A percentile compares a stretch with the other conserved stretches of the same genome.
Conservation (phyloP, 2,888 invertebrate genomes). For the Latheticus oryzae region DNA sequence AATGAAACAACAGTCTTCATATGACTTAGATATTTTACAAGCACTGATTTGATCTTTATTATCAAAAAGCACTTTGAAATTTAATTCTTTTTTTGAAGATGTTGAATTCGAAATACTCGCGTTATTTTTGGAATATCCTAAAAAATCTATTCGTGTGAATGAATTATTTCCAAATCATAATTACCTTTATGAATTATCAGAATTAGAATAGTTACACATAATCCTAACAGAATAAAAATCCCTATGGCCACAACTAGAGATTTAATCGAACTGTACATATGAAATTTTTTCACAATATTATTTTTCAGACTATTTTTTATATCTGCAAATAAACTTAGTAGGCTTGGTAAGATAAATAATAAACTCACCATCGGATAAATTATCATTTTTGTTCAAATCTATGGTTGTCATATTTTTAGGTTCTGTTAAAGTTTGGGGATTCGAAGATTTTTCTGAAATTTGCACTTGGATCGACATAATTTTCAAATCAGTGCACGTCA, state of each 20-base stretch:
- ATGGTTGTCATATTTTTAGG: constrained; percentile 60
- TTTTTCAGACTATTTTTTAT: background rate
- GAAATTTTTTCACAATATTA: constrained; percentile 11
- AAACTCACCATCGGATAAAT: constrained; percentile 35
- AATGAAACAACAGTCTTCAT: constrained; percentile 53
- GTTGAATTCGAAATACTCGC: no score
- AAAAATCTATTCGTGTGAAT: constrained; percentile 1
- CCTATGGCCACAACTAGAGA: constrained; percentile 7
- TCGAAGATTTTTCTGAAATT: constrained; percentile 33
- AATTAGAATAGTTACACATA: constrained; percentile 13
- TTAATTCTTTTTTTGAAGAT: constrained; percentile 14
- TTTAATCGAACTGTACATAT: background rate
- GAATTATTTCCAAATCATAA: no score
- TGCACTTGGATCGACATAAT: constrained; percentile 17
- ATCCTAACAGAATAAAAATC: constrained; percentile 9
- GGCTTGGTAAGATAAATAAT: constrained; percentile 11
- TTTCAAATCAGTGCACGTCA: constrained; percentile 8
- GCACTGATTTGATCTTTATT: constrained; percentile 45
- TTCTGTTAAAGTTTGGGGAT: constrained; percentile 54
- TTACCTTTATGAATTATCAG: constrained; percentile 20
- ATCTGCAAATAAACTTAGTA: background rate
- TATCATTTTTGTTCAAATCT: constrained; percentile 52
- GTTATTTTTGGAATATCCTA: constrained; percentile 9
- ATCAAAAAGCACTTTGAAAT: no score
- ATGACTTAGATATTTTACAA: constrained; percentile 49